A percentile compares a stretch with the other conserved stretches of the same genome.
phyloP scores from a whole-genome alignment of 1,140 invertebrate species.

The Hypsibius dujardini region DNA sequence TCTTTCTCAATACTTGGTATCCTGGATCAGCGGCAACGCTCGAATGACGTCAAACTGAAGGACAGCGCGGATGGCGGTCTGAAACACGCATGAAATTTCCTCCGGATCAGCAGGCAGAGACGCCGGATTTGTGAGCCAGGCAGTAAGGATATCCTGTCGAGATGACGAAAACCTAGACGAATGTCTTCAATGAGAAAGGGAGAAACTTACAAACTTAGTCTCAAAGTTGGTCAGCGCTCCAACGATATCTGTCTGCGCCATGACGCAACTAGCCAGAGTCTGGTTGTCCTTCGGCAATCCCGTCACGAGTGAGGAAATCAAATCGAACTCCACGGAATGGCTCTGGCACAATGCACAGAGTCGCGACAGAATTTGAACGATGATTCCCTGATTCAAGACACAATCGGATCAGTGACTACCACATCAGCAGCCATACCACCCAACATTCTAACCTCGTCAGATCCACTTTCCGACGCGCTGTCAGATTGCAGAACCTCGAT shows the following conservation, averaged over 20 bases:
- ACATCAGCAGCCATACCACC: no score
- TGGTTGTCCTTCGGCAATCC: not conserved
- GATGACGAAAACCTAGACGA: not conserved
- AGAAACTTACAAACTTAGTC: not conserved
- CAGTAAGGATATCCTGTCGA: not conserved
- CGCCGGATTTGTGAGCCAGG: not conserved
- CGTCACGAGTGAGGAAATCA: not conserved
- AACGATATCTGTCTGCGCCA: not conserved
- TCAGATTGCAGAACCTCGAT: not conserved
- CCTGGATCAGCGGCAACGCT: not conserved
- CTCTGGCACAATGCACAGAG: not conserved
- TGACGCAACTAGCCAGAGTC: not conserved
- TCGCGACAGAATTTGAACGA: not conserved
- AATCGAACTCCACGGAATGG: not conserved
- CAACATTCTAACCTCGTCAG: not conserved
- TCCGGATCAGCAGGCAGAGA: not conserved
- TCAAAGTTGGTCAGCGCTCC: conserved; percentile 2
- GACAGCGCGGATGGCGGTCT: not conserved
- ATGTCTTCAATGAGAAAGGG: not conserved
- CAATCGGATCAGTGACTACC: no score
- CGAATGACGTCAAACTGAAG: not conserved
- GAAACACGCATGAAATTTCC: not conserved
- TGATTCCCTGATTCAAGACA: not conserved
- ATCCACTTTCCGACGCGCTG: not conserved
- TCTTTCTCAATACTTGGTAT: not conserved